phyloP scores from a whole-genome alignment of 2,888 invertebrate genomes.

The Byasa hedistus region DNA sequence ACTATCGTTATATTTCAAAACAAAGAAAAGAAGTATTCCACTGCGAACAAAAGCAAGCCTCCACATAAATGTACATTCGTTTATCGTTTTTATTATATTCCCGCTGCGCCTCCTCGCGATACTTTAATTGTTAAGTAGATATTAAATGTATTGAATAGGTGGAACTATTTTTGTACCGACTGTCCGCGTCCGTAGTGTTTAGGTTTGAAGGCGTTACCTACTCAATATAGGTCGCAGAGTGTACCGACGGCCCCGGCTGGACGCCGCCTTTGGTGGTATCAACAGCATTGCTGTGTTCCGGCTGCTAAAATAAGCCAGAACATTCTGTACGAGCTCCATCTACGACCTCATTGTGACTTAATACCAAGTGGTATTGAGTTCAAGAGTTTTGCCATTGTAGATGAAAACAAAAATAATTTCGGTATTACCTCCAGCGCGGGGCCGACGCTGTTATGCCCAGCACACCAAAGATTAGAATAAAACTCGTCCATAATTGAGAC shows the following conservation, averaged over 20 bases:
- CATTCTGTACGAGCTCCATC: slow-evolving; percentile 17
- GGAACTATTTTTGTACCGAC: slow-evolving; percentile 78
- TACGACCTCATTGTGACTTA: neutral
- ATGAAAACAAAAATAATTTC: neutral
- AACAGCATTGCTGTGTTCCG: slow-evolving; percentile 36
- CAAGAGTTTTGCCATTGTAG: slow-evolving; percentile 18
- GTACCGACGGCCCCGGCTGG: slow-evolving; percentile 43
- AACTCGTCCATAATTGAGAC: slow-evolving; percentile 54
- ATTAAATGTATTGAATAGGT: slow-evolving; percentile 76
- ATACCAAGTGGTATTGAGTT: no score
- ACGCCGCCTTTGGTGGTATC: slow-evolving; percentile 28
- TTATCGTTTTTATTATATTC: slow-evolving; percentile 35
- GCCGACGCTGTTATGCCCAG: slow-evolving; percentile 64
- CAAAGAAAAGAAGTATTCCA: neutral
- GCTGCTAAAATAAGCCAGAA: slow-evolving; percentile 31
- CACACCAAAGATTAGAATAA: slow-evolving; percentile 78
- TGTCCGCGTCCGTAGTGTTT: slow-evolving; percentile 70
- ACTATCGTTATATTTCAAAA: slow-evolving; percentile 18
- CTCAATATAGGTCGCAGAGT: slow-evolving; percentile 54
- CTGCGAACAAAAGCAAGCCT: neutral
- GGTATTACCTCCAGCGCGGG: slow-evolving; percentile 44
- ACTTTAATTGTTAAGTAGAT: slow-evolving; percentile 78
- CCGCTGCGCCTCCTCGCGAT: slow-evolving; percentile 63
- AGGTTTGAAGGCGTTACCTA: slow-evolving; percentile 70
- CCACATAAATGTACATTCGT: neutral